Evolutionary conservation across 2,797 vertebrate genomes (phyloP).

Genomic region (Coregonus sp.): DNA sequence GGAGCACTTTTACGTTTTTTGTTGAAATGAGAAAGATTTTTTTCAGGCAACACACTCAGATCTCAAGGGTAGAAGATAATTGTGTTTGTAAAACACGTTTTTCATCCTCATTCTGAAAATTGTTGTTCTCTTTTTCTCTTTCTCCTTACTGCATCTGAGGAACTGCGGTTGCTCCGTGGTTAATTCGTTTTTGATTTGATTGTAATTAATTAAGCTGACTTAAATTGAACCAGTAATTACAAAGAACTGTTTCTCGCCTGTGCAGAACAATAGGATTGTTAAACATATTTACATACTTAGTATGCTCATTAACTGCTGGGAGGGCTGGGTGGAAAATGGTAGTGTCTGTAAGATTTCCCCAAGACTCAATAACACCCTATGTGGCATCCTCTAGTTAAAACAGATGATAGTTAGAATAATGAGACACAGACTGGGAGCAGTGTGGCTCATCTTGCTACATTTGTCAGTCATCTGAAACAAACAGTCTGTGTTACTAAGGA

Average conservation of each 20-base stretch:
- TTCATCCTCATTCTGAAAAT: neutral
- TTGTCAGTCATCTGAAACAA: slow-evolving; percentile 8
- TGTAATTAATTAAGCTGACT: slow-evolving; percentile 41
- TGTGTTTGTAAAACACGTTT: slow-evolving; percentile 15
- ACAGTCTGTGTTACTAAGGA: neutral
- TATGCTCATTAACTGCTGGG: slow-evolving; percentile 30
- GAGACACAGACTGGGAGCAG: neutral
- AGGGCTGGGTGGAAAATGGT: slow-evolving; percentile 9
- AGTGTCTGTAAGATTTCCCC: neutral
- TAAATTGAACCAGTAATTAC: slow-evolving; percentile 46
- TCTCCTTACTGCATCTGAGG: slow-evolving; percentile 11
- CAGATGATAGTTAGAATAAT: slow-evolving; percentile 7
- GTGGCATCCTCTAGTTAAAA: neutral
- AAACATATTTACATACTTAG: slow-evolving; percentile 47
- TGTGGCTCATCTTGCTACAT: neutral
- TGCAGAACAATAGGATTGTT: slow-evolving; percentile 41
- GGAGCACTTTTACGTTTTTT: neutral
- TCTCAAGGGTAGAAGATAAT: slow-evolving; percentile 7
- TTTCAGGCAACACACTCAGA: neutral
- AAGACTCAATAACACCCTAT: neutral
- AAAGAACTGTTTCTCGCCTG: slow-evolving; percentile 27
- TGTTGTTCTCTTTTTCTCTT: slow-evolving; percentile 2
- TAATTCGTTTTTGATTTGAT: slow-evolving; percentile 44
- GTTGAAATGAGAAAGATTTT: neutral
- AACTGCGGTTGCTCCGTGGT: slow-evolving; percentile 21